Percentiles rank a stretch among this genome's conserved stretches.
Evolutionary conservation across 2,113 vertebrate genomes (phyloP).

Genomic region (Oncorhynchus tshawytscha): DNA sequence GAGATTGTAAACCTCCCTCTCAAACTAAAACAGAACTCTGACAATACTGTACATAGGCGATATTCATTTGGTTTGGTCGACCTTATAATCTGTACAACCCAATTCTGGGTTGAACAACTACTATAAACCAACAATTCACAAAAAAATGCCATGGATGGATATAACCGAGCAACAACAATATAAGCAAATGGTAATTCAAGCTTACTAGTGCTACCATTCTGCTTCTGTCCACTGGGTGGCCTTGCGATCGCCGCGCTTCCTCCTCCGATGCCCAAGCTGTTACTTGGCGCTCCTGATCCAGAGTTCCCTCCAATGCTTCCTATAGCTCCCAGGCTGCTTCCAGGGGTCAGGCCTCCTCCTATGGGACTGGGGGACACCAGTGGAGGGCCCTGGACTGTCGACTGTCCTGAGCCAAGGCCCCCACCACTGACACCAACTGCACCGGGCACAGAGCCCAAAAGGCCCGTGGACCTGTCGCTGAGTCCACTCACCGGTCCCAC

Average conservation of each 20-base stretch:
- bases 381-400: slow-evolving; percentile 46
- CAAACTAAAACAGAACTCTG: not conserved
- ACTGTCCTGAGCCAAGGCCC: slow-evolving; percentile 48
- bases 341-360: slow-evolving; percentile 50
- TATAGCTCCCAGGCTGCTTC: slow-evolving; percentile 61
- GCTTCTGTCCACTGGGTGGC: slow-evolving; percentile 82
- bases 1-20: not conserved
- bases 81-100: too few species aligned
- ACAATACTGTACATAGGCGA: not conserved
- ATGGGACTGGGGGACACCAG: slow-evolving; percentile 51
- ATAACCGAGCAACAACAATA: not conserved
- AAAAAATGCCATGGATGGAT: too few species aligned
- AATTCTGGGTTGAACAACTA: too few species aligned
- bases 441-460: slow-evolving; percentile 53
- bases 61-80: not conserved
- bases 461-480: slow-evolving; percentile 42
- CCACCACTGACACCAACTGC: slow-evolving; percentile 35
- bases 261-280: not conserved
- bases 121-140: not conserved
- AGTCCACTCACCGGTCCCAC: slow-evolving; percentile 46
- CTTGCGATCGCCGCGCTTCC: slow-evolving; percentile 65
- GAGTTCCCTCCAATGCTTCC: slow-evolving; percentile 63
- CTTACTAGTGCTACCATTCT: slow-evolving; percentile 86
- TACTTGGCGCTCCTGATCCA: slow-evolving; percentile 36
- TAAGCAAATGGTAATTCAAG: not conserved